A percentile compares a stretch with the other conserved stretches of the same genome.
These are phyloP conservation scores for Patella pellucida DNA, from an alignment of 2,888 invertebrate genomes.

Conservation along the genomic window DNA sequence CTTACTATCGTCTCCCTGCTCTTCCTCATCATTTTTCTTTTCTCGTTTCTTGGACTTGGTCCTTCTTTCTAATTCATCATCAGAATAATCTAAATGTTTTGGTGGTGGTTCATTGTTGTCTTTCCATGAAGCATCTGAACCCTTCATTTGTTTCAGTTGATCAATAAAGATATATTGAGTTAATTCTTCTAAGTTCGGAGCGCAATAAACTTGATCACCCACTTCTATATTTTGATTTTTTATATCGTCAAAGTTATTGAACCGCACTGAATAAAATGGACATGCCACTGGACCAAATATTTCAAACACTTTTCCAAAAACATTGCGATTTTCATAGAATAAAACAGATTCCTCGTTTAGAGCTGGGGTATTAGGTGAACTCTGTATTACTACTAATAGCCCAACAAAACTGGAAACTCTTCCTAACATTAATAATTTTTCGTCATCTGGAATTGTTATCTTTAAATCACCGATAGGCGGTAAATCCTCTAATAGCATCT, in stretches of 20 bases:
- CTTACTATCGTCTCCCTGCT: neutral
- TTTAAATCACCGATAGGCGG: conserved; percentile 63
- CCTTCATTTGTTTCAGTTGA: conserved; percentile 78
- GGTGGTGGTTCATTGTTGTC: conserved; percentile 85
- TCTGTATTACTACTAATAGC: conserved; percentile 56
- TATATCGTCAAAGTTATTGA: conserved; percentile 86
- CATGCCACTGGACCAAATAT: conserved; percentile 89
- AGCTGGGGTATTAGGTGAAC: conserved; percentile 77
- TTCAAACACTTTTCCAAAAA: conserved; percentile 81
- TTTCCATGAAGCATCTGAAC: conserved; percentile 90
- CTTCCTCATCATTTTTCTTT: conserved; percentile 28
- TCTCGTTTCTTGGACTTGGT: conserved; percentile 54
- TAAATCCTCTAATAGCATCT: conserved; percentile 58
- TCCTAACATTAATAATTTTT: conserved; percentile 55
- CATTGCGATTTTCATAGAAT: conserved; percentile 85
- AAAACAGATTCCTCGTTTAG: conserved; percentile 89
- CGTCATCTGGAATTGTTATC: conserved; percentile 57
- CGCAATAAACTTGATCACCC: conserved; percentile 85
- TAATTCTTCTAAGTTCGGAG: conserved; percentile 82
- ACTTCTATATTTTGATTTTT: conserved; percentile 77
- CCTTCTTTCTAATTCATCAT: conserved; percentile 85
- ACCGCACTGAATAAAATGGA: conserved; percentile 91
- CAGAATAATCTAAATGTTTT: conserved; percentile 83
- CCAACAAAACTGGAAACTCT: conserved; percentile 56
- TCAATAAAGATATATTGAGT: conserved; percentile 68